These are phyloP conservation scores for Scleropages formosus DNA, from an alignment of 2,797 vertebrate genomes.

Conservation along the genomic window DNA sequence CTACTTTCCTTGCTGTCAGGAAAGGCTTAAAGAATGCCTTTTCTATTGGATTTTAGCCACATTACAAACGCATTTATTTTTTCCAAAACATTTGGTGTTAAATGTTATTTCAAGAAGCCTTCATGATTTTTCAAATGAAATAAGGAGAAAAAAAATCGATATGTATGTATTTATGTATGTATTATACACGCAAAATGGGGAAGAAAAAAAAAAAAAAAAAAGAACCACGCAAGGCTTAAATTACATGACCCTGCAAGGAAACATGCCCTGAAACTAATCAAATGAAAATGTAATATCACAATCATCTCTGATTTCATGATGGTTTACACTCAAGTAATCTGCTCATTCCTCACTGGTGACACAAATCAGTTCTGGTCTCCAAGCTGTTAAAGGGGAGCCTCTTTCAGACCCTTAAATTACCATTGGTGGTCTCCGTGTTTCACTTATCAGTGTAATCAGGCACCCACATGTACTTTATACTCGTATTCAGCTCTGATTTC, in stretches of 20 bases:
- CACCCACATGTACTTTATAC: not conserved
- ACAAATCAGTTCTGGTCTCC: not conserved
- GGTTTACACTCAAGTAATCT: constrained; percentile 6
- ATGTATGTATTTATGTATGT: no score
- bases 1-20: no score
- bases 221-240: not conserved
- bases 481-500: constrained; percentile 17
- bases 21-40: no score
- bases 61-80: not conserved
- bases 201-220: no score
- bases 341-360: constrained; percentile 23
- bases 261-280: constrained; percentile 5
- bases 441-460: constrained; percentile 17
- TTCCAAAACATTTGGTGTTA: no score
- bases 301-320: constrained; percentile 25
- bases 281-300: constrained; percentile 14
- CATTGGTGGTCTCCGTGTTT: not conserved
- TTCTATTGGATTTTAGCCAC: not conserved
- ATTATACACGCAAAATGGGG: not conserved
- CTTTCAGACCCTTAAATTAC: not conserved
- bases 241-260: constrained; percentile 1
- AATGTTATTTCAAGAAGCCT: not conserved
- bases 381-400: not conserved
- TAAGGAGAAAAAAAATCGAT: no score
- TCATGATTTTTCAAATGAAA: not conserved